A percentile compares a stretch with the other conserved stretches of the same genome.
These are phyloP conservation scores for Lasioglossum zephyrum DNA, from an alignment of 2,888 invertebrate species.

Conservation along the genomic window DNA sequence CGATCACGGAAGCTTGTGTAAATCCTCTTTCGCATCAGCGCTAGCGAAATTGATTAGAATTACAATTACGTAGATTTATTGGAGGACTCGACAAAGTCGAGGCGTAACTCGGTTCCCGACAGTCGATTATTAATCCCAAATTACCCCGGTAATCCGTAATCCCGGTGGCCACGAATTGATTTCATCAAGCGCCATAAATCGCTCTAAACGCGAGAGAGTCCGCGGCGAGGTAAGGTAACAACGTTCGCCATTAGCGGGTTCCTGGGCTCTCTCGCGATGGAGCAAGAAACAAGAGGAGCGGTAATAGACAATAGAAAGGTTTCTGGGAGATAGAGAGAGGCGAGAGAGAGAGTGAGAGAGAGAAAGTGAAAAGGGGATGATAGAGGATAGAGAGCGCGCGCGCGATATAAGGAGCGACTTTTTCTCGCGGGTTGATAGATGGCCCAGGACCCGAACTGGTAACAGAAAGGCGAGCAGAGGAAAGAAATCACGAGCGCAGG, in stretches of 20 bases:
- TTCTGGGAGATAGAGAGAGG: conserved; percentile 5
- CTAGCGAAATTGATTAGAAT: not conserved
- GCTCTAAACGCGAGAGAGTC: conserved; percentile 1
- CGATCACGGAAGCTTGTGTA: not conserved
- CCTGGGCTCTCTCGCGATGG: not conserved
- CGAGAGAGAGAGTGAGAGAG: not conserved
- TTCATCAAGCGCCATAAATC: conserved; percentile 14
- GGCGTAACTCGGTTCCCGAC: not conserved
- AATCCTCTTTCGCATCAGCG: not conserved
- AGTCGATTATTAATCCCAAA: conserved; percentile 1
- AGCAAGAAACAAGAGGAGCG: conserved; percentile 38
- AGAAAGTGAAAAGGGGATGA: conserved; percentile 21
- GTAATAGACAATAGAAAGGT: conserved; percentile 56
- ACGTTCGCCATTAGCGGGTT: not conserved
- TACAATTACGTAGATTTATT: conserved; percentile 3
- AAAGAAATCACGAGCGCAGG: conserved; percentile 79
- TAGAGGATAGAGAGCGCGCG: conserved; percentile 30
- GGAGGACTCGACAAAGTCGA: not conserved
- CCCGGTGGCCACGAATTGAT: not conserved
- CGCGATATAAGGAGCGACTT: conserved; percentile 67
- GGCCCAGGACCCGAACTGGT: conserved; percentile 69
- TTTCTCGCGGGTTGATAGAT: conserved; percentile 73
- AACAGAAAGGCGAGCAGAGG: conserved; percentile 66
- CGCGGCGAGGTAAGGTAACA: conserved; percentile 17
- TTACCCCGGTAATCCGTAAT: conserved; percentile 8